phyloP scores from a whole-genome alignment of 2,113 vertebrate genomes.

The Crotalus viridis region DNA sequence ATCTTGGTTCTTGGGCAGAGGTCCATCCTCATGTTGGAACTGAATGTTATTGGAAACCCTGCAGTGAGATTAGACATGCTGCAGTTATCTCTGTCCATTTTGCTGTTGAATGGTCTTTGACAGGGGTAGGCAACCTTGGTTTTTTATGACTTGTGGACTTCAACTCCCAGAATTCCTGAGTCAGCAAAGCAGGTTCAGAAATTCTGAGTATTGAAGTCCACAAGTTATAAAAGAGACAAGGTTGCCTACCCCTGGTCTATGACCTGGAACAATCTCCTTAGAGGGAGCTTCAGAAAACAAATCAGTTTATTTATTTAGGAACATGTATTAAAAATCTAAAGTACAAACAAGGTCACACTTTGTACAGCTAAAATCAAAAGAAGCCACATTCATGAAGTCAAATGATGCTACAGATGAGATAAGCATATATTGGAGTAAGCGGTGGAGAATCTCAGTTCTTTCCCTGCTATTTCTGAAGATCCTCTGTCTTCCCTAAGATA shows the following conservation, averaged over 20 bases:
- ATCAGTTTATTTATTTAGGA: neutral
- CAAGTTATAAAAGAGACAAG: too few species aligned
- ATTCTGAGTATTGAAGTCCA: too few species aligned
- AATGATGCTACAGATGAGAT: neutral
- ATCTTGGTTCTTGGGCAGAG: conserved; percentile 76
- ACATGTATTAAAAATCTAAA: neutral
- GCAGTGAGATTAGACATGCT: conserved; percentile 41
- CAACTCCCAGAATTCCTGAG: too few species aligned
- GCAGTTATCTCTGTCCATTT: conserved; percentile 2
- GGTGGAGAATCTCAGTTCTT: neutral
- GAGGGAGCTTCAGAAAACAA: neutral
- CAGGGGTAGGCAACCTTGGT: too few species aligned
- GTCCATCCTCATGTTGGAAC: conserved; percentile 70
- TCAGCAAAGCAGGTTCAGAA: too few species aligned
- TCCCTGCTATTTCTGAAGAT: conserved; percentile 34
- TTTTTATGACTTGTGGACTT: too few species aligned
- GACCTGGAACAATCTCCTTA: neutral
- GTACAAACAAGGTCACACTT: neutral
- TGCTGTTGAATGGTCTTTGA: neutral
- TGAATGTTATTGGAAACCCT: conserved; percentile 78
- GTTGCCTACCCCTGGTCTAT: too few species aligned
- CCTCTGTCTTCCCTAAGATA: conserved; percentile 33
- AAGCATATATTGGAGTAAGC: neutral
- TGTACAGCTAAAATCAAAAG: neutral
- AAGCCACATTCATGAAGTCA: neutral